These are phyloP conservation scores for Toxotes chatareus DNA, from an alignment of 2,113 vertebrate genomes.

Conservation along the genomic window DNA sequence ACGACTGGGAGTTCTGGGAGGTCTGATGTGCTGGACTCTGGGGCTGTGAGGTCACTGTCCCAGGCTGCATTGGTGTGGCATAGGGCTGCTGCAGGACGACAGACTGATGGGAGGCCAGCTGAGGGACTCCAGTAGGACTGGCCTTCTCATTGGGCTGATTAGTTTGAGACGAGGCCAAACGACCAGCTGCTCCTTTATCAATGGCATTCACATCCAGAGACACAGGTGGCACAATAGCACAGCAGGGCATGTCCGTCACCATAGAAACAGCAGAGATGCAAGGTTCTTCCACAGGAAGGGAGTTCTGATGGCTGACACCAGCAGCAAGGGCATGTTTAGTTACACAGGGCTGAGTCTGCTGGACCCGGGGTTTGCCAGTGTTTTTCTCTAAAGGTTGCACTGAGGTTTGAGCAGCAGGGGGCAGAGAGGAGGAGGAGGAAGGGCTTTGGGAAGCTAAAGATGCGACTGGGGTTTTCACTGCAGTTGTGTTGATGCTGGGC, in stretches of 20 bases:
- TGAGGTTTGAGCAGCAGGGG: constrained; percentile 51
- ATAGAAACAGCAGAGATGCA: constrained; percentile 74
- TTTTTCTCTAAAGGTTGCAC: constrained; percentile 49
- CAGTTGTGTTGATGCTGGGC: constrained; percentile 60
- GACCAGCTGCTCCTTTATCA: constrained; percentile 36
- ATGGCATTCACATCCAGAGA: constrained; percentile 69
- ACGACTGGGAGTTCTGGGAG: constrained; percentile 48
- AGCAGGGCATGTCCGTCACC: constrained; percentile 82
- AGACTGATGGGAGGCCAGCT: constrained; percentile 66
- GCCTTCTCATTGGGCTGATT: constrained; percentile 61
- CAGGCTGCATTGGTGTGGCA: constrained; percentile 65
- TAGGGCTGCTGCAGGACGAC: constrained; percentile 85
- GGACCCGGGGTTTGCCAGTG: constrained; percentile 49
- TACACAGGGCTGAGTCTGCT: constrained; percentile 67
- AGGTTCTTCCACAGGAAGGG: constrained; percentile 73
- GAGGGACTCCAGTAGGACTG: constrained; percentile 64
- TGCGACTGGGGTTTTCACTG: constrained; percentile 73
- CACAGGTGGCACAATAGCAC: constrained; percentile 78
- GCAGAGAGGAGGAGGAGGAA: constrained; percentile 31
- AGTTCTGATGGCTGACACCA: constrained; percentile 20
- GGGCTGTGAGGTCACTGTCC: constrained; percentile 76
- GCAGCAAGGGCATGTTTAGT: constrained; percentile 24
- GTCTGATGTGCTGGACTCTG: constrained; percentile 80
- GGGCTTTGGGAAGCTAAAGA: constrained; percentile 67
- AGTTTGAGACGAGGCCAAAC: constrained; percentile 55